Conservation (phyloP, 2,797 vertebrate species). For the Semaprochilodus insignis region DNA sequence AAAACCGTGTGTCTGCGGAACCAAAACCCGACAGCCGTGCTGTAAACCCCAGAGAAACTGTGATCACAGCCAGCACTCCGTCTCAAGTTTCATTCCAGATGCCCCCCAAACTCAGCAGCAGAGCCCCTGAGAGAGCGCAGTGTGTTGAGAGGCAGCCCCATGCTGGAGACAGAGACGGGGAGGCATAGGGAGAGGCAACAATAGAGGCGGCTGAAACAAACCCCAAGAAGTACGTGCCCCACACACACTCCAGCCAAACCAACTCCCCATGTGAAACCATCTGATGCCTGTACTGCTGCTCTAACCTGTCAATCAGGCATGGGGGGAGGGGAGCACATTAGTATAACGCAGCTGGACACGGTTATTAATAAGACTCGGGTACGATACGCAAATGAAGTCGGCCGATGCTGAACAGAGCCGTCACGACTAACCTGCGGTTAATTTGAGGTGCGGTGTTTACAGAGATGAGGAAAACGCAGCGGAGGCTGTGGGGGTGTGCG, state of each 20-base stretch:
- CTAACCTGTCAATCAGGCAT: constrained; percentile 86
- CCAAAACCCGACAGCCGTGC: constrained; percentile 25
- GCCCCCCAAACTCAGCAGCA: constrained; percentile 36
- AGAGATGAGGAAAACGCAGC: too few species aligned
- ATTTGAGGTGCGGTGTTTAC: background rate
- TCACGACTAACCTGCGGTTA: background rate
- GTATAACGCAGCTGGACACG: constrained; percentile 55
- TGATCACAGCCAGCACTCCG: constrained; percentile 29
- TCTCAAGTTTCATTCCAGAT: constrained; percentile 40
- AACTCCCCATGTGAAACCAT: constrained; percentile 88
- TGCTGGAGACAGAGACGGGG: constrained; percentile 91
- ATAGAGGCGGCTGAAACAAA: constrained; percentile 87
- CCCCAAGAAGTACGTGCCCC: constrained; percentile 78
- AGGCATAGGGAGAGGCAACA: constrained; percentile 90
- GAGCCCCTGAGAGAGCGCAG: constrained; percentile 37
- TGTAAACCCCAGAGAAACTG: constrained; percentile 4
- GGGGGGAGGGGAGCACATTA: constrained; percentile 78
- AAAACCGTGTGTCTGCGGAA: background rate
- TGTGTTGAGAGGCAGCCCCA: constrained; percentile 74
- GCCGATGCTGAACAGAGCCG: background rate
- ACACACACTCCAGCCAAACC: constrained; percentile 56
- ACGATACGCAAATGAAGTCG: constrained; percentile 27
- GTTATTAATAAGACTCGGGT: constrained; percentile 37
- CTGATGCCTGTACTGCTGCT: constrained; percentile 89
- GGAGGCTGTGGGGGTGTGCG: background rate